Evolutionary conservation across 2,888 invertebrate species (phyloP), one percentile per base, ranked within the genome.

Genomic region (Altica lythri): DNA sequence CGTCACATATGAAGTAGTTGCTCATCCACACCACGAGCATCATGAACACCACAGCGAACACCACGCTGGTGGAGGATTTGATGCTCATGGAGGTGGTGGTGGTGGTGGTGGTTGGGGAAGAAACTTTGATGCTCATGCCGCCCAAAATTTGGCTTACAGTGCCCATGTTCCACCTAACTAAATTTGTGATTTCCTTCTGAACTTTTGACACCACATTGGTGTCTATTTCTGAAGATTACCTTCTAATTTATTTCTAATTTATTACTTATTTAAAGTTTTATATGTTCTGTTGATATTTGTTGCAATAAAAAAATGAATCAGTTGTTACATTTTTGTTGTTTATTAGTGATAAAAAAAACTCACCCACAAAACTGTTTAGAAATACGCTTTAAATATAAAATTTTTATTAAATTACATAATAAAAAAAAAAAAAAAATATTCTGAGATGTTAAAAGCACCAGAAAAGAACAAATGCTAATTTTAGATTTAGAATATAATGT

Each of bases 1-100:
- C 75, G 85, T 90, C 19, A 88, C 86, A 0, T 88, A 88, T 69
- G 88, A 89, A 71, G 86, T 88, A 1, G 88, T 88, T 22, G 85
- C 89, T 2, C 86, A 88, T 66, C 83, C 84, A 0, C 86, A 86
- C 56, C 84, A 87, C 63, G 78, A 80, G 30, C 83, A 86, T 64
- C 78, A 80, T 40, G 68, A 70, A 9, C 68, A 71, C 43, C 77
- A 81, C 63, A 79, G 80, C 27, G 79, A 80, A 59, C 73, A 72
- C 18, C 73, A 71, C 25, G 66, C 68, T 10, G 65, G 62, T 22
- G 72, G 70, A 13, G 72, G 72, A 30, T 71, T 70, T 18, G 72
- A 71, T 10, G 68, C 68, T 17, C 59, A 59, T 27, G 35, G 43
- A 4, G 47, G 55, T 12, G 48, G 38, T 3, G n/a, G 18, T 17